Evolutionary conservation across 2,113 vertebrate genomes (phyloP).

Genomic region (Dipodomys merriami): DNA sequence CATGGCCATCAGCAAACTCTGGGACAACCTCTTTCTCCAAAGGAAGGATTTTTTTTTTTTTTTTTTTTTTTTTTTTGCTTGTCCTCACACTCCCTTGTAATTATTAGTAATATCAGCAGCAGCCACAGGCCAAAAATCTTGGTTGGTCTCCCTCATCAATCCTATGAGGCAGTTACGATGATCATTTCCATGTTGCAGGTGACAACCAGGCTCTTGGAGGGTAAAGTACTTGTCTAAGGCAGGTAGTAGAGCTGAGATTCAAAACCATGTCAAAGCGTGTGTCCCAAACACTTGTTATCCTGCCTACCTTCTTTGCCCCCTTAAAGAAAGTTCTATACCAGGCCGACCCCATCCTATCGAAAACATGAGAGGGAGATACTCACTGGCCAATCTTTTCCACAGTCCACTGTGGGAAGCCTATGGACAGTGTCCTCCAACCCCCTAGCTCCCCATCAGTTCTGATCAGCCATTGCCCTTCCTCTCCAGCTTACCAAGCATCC

Average conservation of each 20-base stretch:
- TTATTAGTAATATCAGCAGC: not conserved
- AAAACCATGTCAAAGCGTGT: not conserved
- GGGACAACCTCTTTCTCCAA: not conserved
- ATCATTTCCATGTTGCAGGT: not conserved
- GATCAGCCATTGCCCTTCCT: not conserved
- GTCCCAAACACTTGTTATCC: not conserved
- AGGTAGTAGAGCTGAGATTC: not conserved
- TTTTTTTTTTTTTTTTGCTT: not conserved
- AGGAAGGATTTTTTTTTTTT: not conserved
- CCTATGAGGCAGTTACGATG: not conserved
- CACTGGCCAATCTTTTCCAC: not conserved
- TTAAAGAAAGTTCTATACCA: not conserved
- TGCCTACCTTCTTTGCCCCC: not conserved
- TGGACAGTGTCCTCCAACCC: not conserved
- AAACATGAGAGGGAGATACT: not conserved
- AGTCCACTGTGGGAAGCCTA: not conserved
- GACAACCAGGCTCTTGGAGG: not conserved
- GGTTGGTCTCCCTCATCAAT: not conserved
- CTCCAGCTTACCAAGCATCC: constrained; percentile 94
- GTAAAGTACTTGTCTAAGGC: not conserved
- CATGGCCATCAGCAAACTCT: not conserved
- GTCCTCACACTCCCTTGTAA: not conserved
- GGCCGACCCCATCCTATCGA: not conserved
- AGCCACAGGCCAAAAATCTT: not conserved
- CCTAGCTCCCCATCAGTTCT: not conserved